phyloP scores from a whole-genome alignment of 2,888 invertebrate genomes.

The Alcis repandata region DNA sequence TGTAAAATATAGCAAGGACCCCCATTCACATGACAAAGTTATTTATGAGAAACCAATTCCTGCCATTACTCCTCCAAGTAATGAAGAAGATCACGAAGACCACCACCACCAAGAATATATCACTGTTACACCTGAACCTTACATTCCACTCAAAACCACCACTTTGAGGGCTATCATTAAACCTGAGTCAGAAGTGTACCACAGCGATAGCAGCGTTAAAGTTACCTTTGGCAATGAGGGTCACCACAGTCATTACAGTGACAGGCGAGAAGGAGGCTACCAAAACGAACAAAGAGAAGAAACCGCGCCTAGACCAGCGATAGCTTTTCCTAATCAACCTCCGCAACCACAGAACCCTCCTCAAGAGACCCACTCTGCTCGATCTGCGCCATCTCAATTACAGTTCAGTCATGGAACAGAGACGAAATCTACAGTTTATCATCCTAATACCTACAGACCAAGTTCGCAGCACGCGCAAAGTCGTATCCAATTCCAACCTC shows the following conservation, averaged over 20 bases:
- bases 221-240: slow-evolving; percentile 93
- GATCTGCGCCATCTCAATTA: slow-evolving; percentile 67
- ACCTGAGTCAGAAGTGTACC: slow-evolving; percentile 94
- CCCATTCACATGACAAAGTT: slow-evolving; percentile 90
- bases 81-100: slow-evolving; percentile 85
- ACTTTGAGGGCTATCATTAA: slow-evolving; percentile 94
- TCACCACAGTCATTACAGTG: slow-evolving; percentile 75
- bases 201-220: slow-evolving; percentile 92
- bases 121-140: slow-evolving; percentile 84
- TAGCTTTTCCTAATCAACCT: slow-evolving; percentile 82
- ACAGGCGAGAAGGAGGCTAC: slow-evolving; percentile 68
- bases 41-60: slow-evolving; percentile 93
- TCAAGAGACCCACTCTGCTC: slow-evolving; percentile 52
- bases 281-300: slow-evolving; percentile 85
- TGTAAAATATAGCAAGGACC: slow-evolving; percentile 96
- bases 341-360: slow-evolving; percentile 61
- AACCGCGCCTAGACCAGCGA: slow-evolving; percentile 88
- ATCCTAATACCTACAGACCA: slow-evolving; percentile 63
- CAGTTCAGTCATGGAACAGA: slow-evolving; percentile 60
- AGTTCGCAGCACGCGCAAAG: slow-evolving; percentile 73
- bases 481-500: slow-evolving; percentile 81
- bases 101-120: slow-evolving; percentile 85
- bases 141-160: slow-evolving; percentile 89
- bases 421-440: slow-evolving; percentile 59
- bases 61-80: slow-evolving; percentile 90